Evolutionary conservation across 1,140 invertebrate genomes (phyloP).

Genomic region (Colletes gigas): DNA sequence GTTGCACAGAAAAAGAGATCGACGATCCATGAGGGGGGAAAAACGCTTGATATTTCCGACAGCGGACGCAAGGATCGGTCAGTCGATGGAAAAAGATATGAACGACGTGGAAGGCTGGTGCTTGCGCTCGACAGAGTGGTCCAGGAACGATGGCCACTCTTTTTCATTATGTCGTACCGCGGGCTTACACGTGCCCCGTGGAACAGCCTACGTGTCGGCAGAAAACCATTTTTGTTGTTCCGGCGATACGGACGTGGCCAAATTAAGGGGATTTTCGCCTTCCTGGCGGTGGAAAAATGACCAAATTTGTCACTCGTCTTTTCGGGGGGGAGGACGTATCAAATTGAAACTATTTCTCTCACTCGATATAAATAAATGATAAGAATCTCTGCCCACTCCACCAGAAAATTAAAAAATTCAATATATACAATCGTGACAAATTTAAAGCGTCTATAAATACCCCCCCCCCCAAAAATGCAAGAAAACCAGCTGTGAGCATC

Average conservation of each 20-base stretch:
- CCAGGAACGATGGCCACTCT: conserved; percentile 44
- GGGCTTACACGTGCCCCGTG: conserved; percentile 20
- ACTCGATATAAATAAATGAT: too few relatives aligned
- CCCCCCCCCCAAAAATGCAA: too few relatives aligned
- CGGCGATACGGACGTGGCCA: not conserved
- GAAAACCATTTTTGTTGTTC: not conserved
- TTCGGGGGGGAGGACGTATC: too few relatives aligned
- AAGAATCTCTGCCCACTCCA: too few relatives aligned
- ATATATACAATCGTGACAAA: too few relatives aligned
- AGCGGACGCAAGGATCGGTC: conserved; percentile 6
- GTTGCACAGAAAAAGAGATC: not conserved
- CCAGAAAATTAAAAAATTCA: too few relatives aligned
- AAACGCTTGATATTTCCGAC: conserved; percentile 13
- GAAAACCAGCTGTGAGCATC: too few relatives aligned
- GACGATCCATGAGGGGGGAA: not conserved
- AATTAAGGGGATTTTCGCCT: too few relatives aligned
- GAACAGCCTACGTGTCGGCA: not conserved
- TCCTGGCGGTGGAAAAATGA: too few relatives aligned
- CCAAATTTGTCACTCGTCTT: too few relatives aligned
- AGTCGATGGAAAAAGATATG: conserved; percentile 33
- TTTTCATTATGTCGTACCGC: conserved; percentile 29
- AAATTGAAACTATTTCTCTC: too few relatives aligned
- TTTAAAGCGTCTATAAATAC: too few relatives aligned
- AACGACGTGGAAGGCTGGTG: conserved; percentile 19
- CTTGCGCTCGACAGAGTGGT: conserved; percentile 39